phyloP scores from a whole-genome alignment of 2,113 vertebrate species.

The Calonectris borealis region DNA sequence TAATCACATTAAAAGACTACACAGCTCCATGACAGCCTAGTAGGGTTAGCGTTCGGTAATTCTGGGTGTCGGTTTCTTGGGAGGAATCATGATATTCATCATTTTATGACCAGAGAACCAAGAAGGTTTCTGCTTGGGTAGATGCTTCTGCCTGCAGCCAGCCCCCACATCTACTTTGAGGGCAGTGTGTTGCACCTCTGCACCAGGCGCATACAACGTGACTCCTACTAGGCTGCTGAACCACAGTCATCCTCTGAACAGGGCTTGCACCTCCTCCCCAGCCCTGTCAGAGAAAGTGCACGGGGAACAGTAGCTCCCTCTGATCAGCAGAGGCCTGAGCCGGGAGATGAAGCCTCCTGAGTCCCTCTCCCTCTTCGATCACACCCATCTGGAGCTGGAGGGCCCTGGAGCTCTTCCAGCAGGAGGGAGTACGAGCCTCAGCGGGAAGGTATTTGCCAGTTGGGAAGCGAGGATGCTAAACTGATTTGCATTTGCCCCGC shows the following conservation, averaged over 20 bases:
- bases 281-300: neutral
- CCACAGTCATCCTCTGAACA: neutral
- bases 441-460: conserved; percentile 40
- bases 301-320: neutral
- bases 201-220: neutral
- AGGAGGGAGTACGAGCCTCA: neutral
- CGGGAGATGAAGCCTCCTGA: neutral
- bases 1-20: neutral
- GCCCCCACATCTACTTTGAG: neutral
- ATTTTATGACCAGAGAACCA: neutral
- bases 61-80: neutral
- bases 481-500: neutral
- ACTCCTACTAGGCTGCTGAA: neutral
- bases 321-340: neutral
- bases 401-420: conserved; percentile 21
- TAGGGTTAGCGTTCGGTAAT: neutral
- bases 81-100: neutral
- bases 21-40: neutral
- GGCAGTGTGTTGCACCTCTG: neutral
- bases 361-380: neutral
- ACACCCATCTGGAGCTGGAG: conserved; percentile 33
- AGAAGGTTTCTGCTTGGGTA: neutral
- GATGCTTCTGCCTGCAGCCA: neutral
- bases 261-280: neutral
- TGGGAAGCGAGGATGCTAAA: conserved; percentile 39